Evolutionary conservation across 23 tunicate genomes (phyloP).

Genomic region (Trididemnum nubilum): DNA sequence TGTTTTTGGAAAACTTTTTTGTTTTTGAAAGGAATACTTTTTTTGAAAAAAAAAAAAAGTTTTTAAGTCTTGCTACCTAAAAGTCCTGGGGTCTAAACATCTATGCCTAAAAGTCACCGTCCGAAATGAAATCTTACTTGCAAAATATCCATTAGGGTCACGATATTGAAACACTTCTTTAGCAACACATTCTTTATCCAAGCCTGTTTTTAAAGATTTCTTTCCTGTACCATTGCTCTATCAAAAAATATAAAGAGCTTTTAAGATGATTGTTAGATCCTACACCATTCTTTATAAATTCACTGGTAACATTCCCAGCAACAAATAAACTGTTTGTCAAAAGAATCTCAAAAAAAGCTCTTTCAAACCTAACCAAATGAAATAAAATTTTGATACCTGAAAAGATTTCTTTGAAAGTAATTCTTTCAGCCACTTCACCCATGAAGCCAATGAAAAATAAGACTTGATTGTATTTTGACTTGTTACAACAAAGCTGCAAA

Average conservation of each 20-base stretch:
- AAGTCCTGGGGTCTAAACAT: no score
- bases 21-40: no score
- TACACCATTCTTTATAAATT: no score
- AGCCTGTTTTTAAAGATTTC: neutral
- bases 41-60: no score
- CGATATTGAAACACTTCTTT: constrained; percentile 67
- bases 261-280: no score
- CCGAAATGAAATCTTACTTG: constrained; percentile 4
- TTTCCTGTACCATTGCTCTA: neutral
- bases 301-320: neutral
- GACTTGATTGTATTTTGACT: neutral
- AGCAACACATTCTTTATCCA: constrained; percentile 55
- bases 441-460: neutral
- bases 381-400: neutral
- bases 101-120: no score
- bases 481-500: neutral
- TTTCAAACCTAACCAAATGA: neutral
- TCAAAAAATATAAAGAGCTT: neutral
- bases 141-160: constrained; percentile 41
- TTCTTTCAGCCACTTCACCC: neutral
- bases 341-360: no score
- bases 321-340: no score
- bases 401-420: neutral
- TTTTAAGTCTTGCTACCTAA: no score
- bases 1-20: no score